These are phyloP conservation scores for Eurosta solidaginis DNA, from an alignment of 1,140 invertebrate genomes.

Conservation along the genomic window DNA sequence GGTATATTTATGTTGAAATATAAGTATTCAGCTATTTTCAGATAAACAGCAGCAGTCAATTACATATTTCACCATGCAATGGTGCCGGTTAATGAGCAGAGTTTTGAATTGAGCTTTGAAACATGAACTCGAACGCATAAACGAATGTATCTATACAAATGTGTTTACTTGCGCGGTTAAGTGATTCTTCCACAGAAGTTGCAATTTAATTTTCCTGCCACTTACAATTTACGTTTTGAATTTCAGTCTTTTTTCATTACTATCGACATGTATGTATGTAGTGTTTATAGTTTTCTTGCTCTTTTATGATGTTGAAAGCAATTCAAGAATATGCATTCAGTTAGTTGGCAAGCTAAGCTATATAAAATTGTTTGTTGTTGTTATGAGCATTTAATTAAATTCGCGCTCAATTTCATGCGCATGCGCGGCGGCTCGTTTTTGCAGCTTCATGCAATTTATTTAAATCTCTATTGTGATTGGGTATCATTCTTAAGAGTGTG, in stretches of 20 bases:
- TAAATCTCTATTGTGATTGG: slow-evolving; percentile 19
- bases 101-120: too few species aligned
- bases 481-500: neutral
- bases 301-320: neutral
- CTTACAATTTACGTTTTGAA: neutral
- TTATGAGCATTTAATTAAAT: neutral
- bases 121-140: neutral
- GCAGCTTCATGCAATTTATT: slow-evolving; percentile 22
- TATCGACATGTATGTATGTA: neutral
- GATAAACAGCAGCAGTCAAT: too few species aligned
- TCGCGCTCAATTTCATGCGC: slow-evolving; percentile 15
- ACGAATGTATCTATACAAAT: neutral
- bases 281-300: too few species aligned
- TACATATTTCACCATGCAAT: too few species aligned
- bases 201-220: slow-evolving; percentile 10
- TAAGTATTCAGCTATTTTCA: too few species aligned
- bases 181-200: neutral
- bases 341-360: neutral
- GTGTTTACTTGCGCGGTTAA: neutral
- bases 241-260: neutral
- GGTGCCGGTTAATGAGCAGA: too few species aligned
- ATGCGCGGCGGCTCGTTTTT: slow-evolving; percentile 17
- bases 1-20: too few species aligned
- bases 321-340: neutral
- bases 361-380: neutral